Conservation (phyloP, 1,140 invertebrate genomes). For the Sogatella furcifera region DNA sequence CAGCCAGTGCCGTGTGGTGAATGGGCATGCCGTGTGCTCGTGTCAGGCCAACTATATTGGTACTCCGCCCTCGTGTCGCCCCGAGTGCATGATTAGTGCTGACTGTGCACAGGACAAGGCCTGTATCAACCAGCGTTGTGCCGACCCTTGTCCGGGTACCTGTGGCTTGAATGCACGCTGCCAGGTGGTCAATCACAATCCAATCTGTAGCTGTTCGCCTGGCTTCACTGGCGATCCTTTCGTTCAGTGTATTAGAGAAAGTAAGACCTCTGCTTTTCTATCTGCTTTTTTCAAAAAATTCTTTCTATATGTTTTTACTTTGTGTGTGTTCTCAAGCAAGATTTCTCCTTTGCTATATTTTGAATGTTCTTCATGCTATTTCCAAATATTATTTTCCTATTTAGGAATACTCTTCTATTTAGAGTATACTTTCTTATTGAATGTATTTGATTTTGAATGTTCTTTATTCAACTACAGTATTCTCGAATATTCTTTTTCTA, state of each 20-base stretch:
- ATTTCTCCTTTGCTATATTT: too few relatives aligned
- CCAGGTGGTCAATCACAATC: conserved; percentile 57
- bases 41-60: conserved; percentile 60
- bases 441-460: too few relatives aligned
- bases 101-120: conserved; percentile 56
- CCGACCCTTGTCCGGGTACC: conserved; percentile 55
- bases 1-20: conserved; percentile 49
- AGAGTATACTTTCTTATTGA: too few relatives aligned
- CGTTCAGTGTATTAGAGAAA: conserved; percentile 47
- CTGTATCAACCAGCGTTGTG: conserved; percentile 57
- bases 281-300: background rate
- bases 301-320: too few relatives aligned
- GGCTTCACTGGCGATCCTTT: conserved; percentile 73
- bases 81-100: conserved; percentile 60
- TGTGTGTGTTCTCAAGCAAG: too few relatives aligned
- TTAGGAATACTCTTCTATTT: too few relatives aligned
- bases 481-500: too few relatives aligned
- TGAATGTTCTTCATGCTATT: too few relatives aligned
- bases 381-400: too few relatives aligned
- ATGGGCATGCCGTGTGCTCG: conserved; percentile 57
- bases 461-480: too few relatives aligned
- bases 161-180: conserved; percentile 61
- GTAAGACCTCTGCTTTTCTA: conserved; percentile 31
- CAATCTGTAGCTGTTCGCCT: conserved; percentile 54
- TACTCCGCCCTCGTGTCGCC: conserved; percentile 57